Base-by-base conservation (phyloP, 1,140 invertebrate genomes). In the Rhysida immarginata region DNA sequence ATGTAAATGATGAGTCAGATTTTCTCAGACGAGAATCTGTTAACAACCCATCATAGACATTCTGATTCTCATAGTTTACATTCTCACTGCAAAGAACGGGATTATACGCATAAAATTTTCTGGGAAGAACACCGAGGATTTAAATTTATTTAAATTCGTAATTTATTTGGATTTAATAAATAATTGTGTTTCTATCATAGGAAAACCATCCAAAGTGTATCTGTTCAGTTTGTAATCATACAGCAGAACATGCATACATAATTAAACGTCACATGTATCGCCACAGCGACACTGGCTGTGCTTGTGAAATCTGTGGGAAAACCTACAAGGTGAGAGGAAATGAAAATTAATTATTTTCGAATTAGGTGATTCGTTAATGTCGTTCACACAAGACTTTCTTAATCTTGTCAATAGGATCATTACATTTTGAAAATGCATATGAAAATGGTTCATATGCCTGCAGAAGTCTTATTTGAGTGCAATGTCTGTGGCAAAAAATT, bases 341-440 rank as follows among this genome's bases (percentile, higher is more conserved):
- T 25, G 2, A 46, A 13, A 27, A 23, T 50, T 18, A 20, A n/a
- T 1, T 58, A 41, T 20, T 53, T n/a, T 24, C 23, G 20, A 35
- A 25, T 16, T 51, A 52, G 27, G n/a, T 16, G 25, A n/a, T n/a
- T n/a, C n/a, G n/a, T n/a, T n/a, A n/a, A n/a, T n/a, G n/a, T n/a
- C n/a, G n/a, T n/a, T n/a, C n/a, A n/a, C n/a, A n/a, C 57, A 23
- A 14, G n/a, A n/a, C 43, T 44, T 25, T 1, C n/a, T 25, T 24
- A 35, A 27, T 50, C 25, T 48, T 49, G 21, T 26, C 41, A 53
- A 8, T 58, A 73, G 71, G 71, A 73, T 55, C 66, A 67, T 59
- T 72, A 73, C 63, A 69, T 73, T 23, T 58, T 73, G 50, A 71
- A 71, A 60, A 72, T 72, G 69, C 71, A 73, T 59, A 59, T 71